phyloP scores from a whole-genome alignment of 1,140 invertebrate genomes.

The Drosophila teissieri region DNA sequence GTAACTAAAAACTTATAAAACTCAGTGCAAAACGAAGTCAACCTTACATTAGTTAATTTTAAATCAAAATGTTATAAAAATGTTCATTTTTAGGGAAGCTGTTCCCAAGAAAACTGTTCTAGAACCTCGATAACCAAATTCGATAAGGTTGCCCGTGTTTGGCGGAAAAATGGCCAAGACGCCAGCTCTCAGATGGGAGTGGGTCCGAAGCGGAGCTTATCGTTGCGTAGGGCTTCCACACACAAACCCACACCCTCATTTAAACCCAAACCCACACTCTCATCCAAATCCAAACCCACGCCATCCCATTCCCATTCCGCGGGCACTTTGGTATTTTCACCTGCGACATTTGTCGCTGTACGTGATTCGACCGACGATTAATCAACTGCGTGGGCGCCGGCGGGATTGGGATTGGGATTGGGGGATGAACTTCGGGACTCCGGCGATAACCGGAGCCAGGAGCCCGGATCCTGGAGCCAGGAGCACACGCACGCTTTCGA shows the following conservation, averaged over 20 bases:
- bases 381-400: conserved; percentile 63
- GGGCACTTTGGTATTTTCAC: conserved; percentile 47
- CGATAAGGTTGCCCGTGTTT: background rate
- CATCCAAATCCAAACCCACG: background rate
- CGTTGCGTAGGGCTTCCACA: background rate
- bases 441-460: conserved; percentile 40
- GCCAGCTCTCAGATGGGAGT: background rate
- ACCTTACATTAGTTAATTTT: too few relatives aligned
- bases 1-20: too few relatives aligned
- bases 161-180: conserved; percentile 2
- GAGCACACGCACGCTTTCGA: conserved; percentile 29
- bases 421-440: conserved; percentile 20
- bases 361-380: conserved; percentile 73
- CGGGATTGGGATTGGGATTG: conserved; percentile 7
- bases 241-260: background rate
- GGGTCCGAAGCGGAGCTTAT: conserved; percentile 12
- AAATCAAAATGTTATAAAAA: too few relatives aligned
- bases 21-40: too few relatives aligned
- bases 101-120: background rate
- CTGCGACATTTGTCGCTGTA: conserved; percentile 74
- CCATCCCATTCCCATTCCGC: background rate
- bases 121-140: background rate
- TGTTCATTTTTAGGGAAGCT: too few relatives aligned
- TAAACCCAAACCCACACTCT: background rate
- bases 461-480: conserved; percentile 1